phyloP scores from a whole-genome alignment of 2,888 invertebrate genomes.

The Congeria kusceri region DNA sequence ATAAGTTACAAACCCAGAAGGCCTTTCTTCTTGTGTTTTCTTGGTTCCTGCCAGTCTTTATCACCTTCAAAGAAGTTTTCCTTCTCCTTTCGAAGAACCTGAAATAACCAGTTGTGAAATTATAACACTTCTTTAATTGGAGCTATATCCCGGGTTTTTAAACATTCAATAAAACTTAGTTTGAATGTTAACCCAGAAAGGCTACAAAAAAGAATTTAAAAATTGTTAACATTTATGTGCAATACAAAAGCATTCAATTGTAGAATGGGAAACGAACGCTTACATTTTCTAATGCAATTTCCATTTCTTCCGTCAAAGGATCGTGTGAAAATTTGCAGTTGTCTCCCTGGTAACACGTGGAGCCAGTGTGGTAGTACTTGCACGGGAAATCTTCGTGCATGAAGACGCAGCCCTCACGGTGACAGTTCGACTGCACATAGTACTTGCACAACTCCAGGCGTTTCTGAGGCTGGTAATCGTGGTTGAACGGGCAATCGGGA shows the following conservation, averaged over 20 bases:
- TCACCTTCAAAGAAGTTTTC: constrained; percentile 26
- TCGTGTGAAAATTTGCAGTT: constrained; percentile 97
- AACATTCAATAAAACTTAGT: no score
- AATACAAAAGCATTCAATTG: no score
- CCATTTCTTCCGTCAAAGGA: constrained; percentile 92
- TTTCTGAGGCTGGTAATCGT: constrained; percentile 92
- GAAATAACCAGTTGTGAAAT: no score
- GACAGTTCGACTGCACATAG: constrained; percentile 97
- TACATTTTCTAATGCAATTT: constrained; percentile 87
- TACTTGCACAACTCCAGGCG: constrained; percentile 98
- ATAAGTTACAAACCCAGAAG: constrained; percentile 66
- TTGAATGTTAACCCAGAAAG: no score
- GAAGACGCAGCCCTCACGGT: constrained; percentile 97
- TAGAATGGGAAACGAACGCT: no score
- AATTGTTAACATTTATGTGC: no score
- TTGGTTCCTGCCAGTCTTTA: constrained; percentile 35
- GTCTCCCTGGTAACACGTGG: constrained; percentile 89
- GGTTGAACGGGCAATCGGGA: constrained; percentile 94
- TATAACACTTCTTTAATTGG: background rate
- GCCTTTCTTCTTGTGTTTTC: constrained; percentile 62
- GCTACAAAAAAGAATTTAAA: no score
- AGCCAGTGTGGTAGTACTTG: constrained; percentile 97
- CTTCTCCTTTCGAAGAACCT: constrained; percentile 1
- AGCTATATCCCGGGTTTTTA: background rate
- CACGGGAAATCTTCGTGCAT: constrained; percentile 98